Evolutionary conservation across 1,140 invertebrate genomes (phyloP).

Genomic region (Caenorhabditis elegans): WBcel235 BX284605.5:14509001-14509500

Average conservation of each 20-base stretch:
- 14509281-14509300: not conserved
- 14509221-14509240: not conserved
- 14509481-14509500: not conserved
- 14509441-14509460: not conserved
- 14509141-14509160: not conserved
- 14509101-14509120: not conserved
- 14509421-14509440: not conserved
- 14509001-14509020: not conserved
- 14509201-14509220: not conserved
- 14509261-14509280: not conserved
- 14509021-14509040: not conserved
- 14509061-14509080: conserved; percentile 6
- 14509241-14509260: not conserved
- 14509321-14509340: not conserved
- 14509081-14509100: conserved; percentile 3
- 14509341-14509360: not conserved
- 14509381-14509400: not conserved
- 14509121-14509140: not conserved
- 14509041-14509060: not conserved
- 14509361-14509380: not conserved
- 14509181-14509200: conserved; percentile 4
- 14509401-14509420: not conserved
- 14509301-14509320: conserved; percentile 15
- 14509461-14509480: not conserved
- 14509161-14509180: not conserved